phyloP scores from a whole-genome alignment of 2,113 vertebrate species.

The Pontoporia blainvillei region DNA sequence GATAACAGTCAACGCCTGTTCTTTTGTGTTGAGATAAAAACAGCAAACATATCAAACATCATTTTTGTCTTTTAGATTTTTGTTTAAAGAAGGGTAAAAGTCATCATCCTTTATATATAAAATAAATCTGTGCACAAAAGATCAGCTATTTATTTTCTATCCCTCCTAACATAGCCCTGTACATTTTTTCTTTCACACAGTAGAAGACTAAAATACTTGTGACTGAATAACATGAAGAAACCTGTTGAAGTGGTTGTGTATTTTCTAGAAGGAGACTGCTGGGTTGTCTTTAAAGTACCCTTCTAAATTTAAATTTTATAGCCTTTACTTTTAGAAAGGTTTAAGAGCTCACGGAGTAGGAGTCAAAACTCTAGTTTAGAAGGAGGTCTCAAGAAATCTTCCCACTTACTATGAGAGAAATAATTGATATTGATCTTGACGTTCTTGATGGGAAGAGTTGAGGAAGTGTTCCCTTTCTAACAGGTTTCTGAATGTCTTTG shows the following conservation, averaged over 20 bases:
- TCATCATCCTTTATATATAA: background rate
- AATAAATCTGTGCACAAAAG: background rate
- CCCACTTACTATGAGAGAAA: constrained; percentile 4
- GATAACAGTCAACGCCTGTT: background rate
- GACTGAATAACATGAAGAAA: background rate
- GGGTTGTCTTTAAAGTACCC: background rate
- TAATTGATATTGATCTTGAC: constrained; percentile 8
- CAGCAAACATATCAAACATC: background rate
- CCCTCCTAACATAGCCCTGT: background rate
- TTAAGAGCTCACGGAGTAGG: background rate
- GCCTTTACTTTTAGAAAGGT: constrained; percentile 29
- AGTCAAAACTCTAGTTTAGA: constrained; percentile 26
- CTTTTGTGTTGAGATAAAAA: background rate
- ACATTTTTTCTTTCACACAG: background rate
- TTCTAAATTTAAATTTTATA: constrained; percentile 55
- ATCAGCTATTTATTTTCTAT: background rate
- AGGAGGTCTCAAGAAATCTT: background rate
- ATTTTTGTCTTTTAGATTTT: background rate
- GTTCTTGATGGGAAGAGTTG: background rate
- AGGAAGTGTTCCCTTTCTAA: background rate
- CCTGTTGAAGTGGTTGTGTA: background rate
- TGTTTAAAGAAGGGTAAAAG: background rate
- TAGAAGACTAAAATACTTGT: background rate
- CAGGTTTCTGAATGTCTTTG: background rate
- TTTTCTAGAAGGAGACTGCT: background rate